Evolutionary conservation across 92 coral and sea anemone species (phyloP), one percentile per base, ranked within the genome.

Genomic region (Plumapathes pennacea): DNA sequence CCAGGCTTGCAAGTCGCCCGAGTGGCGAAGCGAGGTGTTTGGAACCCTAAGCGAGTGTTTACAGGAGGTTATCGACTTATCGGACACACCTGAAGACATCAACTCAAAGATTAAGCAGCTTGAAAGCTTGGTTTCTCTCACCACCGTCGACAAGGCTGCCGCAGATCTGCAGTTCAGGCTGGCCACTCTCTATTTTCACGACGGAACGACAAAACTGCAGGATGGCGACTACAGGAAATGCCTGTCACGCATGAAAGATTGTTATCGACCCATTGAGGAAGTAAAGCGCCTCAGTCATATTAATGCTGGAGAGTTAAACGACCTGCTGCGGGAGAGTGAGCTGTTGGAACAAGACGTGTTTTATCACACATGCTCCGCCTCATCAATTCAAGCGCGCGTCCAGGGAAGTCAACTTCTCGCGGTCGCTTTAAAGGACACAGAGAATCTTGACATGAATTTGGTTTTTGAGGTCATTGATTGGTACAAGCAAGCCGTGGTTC

Each of bases 401-500:
- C 59, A 38, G 10, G 97, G 97, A 1, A 60, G 72, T 13, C 59
- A 80, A 18, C 78, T 87, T 4, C 71, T 91, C 15, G 67, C 75
- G 9, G 25, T 23, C 4, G 89, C 95, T 7, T 13, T 54, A 2
- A 24, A 38, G 36, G 84, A 87, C 14, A 80, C 77, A 39, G 97
- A 90, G 33, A 77, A 74, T 33, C 67, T 86, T 4, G 71, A 90
- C 62, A 50, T 90, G 57, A 84, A 80, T 5, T 36, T 81, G 76
- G 57, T 86, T n/a, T 90, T 87, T 76, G 95, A 86, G 30, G 95
- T 78, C 29, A 77, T 90, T 11, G 97, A 90, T 56, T 85, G 97
- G 94, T 90, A 79, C 72, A 90, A 85, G 53, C 78, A 76, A 34
- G 82, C 95, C 8, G 73, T 79, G 13, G 72, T 90, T 10, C 64